phyloP scores from a whole-genome alignment of 2,113 vertebrate genomes.

The Natator depressus region DNA sequence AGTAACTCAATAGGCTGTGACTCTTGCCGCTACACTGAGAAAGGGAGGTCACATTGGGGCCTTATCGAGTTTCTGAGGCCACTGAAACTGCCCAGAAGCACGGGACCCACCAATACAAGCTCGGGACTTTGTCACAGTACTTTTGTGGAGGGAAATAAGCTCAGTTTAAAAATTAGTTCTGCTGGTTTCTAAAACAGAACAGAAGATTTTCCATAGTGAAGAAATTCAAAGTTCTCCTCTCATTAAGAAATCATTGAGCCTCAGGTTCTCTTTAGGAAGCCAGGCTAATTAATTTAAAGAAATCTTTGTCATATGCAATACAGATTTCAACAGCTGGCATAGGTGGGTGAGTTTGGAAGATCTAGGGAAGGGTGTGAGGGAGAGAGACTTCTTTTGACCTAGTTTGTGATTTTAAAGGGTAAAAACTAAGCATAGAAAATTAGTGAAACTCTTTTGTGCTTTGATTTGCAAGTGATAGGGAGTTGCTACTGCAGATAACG shows the following conservation, averaged over 20 bases:
- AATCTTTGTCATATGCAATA: conserved; percentile 24
- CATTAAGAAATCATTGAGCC: conserved; percentile 61
- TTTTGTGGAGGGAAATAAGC: conserved; percentile 29
- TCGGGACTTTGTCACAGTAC: neutral
- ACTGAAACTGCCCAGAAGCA: too few relatives aligned
- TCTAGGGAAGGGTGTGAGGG: conserved; percentile 23
- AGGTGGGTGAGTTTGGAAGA: conserved; percentile 30
- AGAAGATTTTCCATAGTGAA: conserved; percentile 36
- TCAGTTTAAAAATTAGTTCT: conserved; percentile 43
- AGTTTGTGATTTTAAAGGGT: conserved; percentile 63
- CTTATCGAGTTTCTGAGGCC: too few relatives aligned
- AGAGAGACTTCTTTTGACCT: conserved; percentile 47
- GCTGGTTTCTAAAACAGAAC: conserved; percentile 17
- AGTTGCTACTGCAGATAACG: conserved; percentile 65
- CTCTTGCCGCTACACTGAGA: too few relatives aligned
- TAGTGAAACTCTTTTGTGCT: conserved; percentile 51
- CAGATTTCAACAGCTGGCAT: conserved; percentile 60
- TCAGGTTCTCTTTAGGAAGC: conserved; percentile 58
- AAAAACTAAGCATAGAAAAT: conserved; percentile 61
- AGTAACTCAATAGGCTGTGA: too few relatives aligned
- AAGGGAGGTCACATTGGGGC: too few relatives aligned
- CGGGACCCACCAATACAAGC: too few relatives aligned
- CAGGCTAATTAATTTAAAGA: conserved; percentile 43
- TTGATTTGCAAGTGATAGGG: conserved; percentile 63
- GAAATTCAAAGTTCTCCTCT: conserved; percentile 55